Conservation (phyloP, 92 coral and sea anemone species). For the Epizoanthus ramosus region DNA sequence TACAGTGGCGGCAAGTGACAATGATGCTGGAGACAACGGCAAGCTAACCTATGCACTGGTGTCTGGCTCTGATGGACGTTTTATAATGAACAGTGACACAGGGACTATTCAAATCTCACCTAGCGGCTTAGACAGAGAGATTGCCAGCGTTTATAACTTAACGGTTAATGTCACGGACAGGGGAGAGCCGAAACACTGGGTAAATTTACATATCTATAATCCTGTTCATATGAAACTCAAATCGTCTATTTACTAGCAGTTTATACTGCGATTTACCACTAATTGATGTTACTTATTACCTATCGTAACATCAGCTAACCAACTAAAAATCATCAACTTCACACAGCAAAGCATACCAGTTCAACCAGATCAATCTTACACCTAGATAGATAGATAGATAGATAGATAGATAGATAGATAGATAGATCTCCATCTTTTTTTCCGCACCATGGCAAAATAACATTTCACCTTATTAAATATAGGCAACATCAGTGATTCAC, state of each 20-base stretch:
- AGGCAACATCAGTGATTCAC: conserved; percentile 67
- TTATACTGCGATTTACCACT: too few species aligned
- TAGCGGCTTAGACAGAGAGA: conserved; percentile 82
- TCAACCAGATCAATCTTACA: too few species aligned
- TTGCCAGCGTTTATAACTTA: conserved; percentile 64
- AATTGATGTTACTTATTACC: too few species aligned
- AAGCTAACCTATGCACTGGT: conserved; percentile 69
- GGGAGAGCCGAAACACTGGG: conserved; percentile 66
- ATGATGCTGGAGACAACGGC: conserved; percentile 73
- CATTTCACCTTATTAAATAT: background rate
- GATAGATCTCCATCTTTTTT: background rate
- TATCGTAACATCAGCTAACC: too few species aligned
- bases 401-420: background rate
- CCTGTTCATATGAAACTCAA: background rate
- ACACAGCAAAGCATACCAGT: too few species aligned
- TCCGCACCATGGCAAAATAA: background rate
- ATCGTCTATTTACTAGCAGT: too few species aligned
- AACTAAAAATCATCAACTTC: too few species aligned
- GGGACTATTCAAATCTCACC: conserved; percentile 82
- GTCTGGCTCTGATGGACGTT: conserved; percentile 67
- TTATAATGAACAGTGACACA: conserved; percentile 74
- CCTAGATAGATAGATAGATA: too few species aligned
- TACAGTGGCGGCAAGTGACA: conserved; percentile 67
- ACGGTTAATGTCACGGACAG: conserved; percentile 77
- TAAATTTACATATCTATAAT: conserved; percentile 16